Conservation (phyloP, 2,113 vertebrate species). For the Xenotilapia flavipinnis region DNA sequence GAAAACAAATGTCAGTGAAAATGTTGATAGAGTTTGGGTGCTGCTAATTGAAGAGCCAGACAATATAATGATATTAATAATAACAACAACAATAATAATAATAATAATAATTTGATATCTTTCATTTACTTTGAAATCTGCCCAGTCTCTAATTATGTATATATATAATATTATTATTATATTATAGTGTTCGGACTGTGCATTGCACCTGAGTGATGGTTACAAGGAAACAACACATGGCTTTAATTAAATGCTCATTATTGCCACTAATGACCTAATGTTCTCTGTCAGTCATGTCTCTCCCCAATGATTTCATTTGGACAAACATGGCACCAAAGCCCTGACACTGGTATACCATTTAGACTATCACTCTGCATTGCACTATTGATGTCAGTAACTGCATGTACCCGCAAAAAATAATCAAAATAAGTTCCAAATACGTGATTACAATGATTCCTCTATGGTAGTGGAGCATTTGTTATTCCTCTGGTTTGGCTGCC, state of each 20-base stretch:
- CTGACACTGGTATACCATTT: background rate
- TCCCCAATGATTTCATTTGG: background rate
- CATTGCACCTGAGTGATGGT: background rate
- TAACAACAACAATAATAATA: background rate
- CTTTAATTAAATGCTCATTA: background rate
- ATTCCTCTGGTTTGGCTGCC: background rate
- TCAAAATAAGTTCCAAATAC: background rate
- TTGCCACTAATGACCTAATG: background rate
- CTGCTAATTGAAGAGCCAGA: background rate
- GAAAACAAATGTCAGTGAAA: background rate
- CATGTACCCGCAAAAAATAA: background rate
- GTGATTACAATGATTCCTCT: background rate
- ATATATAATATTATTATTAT: background rate
- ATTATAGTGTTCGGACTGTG: background rate
- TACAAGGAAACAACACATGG: background rate
- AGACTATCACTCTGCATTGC: background rate
- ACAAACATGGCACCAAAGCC: accelerated
- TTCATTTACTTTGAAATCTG: background rate
- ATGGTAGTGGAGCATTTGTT: background rate
- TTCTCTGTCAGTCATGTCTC: background rate
- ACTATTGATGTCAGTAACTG: background rate
- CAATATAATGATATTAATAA: background rate
- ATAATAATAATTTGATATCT: background rate
- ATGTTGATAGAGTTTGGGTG: background rate
- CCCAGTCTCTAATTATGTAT: background rate